A percentile compares a stretch with the other conserved stretches of the same genome.
Evolutionary conservation across 2,888 invertebrate genomes (phyloP).

Genomic region (Phasia obesa): DNA sequence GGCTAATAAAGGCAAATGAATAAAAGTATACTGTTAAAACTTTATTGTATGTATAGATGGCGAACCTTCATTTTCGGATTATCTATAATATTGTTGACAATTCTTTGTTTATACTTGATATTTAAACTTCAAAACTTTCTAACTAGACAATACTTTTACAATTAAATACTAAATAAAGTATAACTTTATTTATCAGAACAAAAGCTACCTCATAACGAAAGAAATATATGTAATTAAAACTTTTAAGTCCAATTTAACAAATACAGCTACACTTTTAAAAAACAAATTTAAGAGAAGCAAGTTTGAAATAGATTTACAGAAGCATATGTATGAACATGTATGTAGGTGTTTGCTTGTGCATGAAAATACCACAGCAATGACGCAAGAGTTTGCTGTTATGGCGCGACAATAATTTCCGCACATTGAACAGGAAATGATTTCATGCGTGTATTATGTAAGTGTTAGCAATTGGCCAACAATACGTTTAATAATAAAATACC

Average conservation of each 20-base stretch:
- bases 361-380: constrained; percentile 24
- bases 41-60: too few species aligned
- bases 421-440: constrained; percentile 62
- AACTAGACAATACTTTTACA: too few species aligned
- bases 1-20: too few species aligned
- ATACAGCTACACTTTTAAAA: background rate
- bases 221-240: background rate
- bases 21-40: too few species aligned
- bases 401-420: constrained; percentile 67
- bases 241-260: background rate
- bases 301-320: background rate
- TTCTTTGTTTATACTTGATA: too few species aligned
- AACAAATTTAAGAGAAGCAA: background rate
- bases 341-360: background rate
- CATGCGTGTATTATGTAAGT: constrained; percentile 53
- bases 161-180: too few species aligned
- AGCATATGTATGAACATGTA: background rate
- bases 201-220: too few species aligned
- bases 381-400: constrained; percentile 36
- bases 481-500: constrained; percentile 29
- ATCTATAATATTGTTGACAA: too few species aligned
- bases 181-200: too few species aligned
- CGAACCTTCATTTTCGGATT: too few species aligned
- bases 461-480: constrained; percentile 52
- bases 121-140: too few species aligned